Percentiles rank a stretch among this genome's conserved stretches.
Evolutionary conservation across 1,140 invertebrate species (phyloP).

Genomic region (Psix sp.): DNA sequence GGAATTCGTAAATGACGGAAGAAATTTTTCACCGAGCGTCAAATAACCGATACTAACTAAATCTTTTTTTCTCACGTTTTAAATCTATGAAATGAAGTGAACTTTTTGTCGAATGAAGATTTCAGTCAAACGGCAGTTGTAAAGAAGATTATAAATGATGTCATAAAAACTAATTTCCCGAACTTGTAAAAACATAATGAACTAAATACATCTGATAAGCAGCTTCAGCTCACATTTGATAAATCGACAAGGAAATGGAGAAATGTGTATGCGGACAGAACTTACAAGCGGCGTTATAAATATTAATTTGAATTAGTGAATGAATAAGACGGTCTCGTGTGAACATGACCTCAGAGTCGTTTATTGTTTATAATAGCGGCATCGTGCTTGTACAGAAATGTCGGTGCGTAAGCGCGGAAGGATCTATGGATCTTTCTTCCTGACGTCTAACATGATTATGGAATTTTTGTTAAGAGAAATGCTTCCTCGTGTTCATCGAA

Average conservation of each 20-base stretch:
- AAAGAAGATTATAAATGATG: too few relatives aligned
- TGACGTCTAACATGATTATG: slow-evolving; percentile 51
- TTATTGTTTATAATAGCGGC: slow-evolving; percentile 48
- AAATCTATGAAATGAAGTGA: too few relatives aligned
- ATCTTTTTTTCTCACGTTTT: too few relatives aligned
- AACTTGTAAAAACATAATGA: too few relatives aligned
- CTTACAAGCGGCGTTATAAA: slow-evolving; percentile 58
- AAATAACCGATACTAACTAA: too few relatives aligned
- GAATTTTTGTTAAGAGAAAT: slow-evolving; percentile 56
- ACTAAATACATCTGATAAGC: slow-evolving; percentile 5
- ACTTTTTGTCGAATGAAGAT: too few relatives aligned
- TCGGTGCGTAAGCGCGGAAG: slow-evolving; percentile 40
- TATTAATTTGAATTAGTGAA: slow-evolving; percentile 72
- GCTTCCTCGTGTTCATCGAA: slow-evolving; percentile 46
- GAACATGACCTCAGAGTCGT: slow-evolving; percentile 68
- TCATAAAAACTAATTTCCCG: too few relatives aligned
- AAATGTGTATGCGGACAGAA: slow-evolving; percentile 25
- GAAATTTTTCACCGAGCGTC: too few relatives aligned
- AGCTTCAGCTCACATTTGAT: slow-evolving; percentile 23
- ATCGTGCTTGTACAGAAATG: slow-evolving; percentile 33
- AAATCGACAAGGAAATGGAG: slow-evolving; percentile 32
- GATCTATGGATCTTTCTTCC: slow-evolving; percentile 54
- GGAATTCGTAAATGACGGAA: too few relatives aligned
- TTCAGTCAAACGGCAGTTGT: too few relatives aligned
- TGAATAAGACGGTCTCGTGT: slow-evolving; percentile 70